Percentiles rank a stretch among this genome's conserved stretches.
phyloP scores from a whole-genome alignment of 1,140 invertebrate genomes.

The Chymomyza costata region DNA sequence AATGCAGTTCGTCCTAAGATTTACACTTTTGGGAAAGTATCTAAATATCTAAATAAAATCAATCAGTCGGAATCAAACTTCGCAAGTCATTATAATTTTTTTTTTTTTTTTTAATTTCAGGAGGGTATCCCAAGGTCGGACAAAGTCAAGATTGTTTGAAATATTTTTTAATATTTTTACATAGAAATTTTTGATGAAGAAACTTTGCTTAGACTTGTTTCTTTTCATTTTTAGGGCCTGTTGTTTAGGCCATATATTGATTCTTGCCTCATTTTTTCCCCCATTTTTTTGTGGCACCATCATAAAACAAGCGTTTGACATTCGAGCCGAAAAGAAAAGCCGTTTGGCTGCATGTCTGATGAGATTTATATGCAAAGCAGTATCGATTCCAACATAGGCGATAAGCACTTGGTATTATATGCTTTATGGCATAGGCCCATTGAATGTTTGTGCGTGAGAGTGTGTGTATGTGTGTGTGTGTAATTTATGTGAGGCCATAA shows the following conservation, averaged over 20 bases:
- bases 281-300: not conserved
- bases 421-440: constrained; percentile 49
- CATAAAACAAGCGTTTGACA: constrained; percentile 66
- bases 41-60: too few relatives aligned
- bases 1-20: too few relatives aligned
- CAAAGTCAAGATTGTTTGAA: too few relatives aligned
- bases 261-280: too few relatives aligned
- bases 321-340: constrained; percentile 28
- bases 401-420: constrained; percentile 63
- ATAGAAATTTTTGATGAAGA: constrained; percentile 64
- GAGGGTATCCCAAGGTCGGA: too few relatives aligned
- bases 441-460: not conserved
- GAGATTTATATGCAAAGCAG: constrained; percentile 67
- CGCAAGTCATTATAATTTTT: too few relatives aligned
- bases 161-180: constrained; percentile 56
- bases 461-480: constrained; percentile 11
- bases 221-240: constrained; percentile 29
- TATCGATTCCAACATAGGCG: constrained; percentile 64
- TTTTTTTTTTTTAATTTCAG: too few relatives aligned
- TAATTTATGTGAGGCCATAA: constrained; percentile 37
- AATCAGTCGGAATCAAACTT: too few relatives aligned
- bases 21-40: too few relatives aligned
- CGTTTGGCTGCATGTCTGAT: constrained; percentile 30
- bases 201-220: constrained; percentile 38
- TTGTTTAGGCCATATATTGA: constrained; percentile 24